Conservation (phyloP, 2,797 vertebrate genomes). For the Botia almorhae region DNA sequence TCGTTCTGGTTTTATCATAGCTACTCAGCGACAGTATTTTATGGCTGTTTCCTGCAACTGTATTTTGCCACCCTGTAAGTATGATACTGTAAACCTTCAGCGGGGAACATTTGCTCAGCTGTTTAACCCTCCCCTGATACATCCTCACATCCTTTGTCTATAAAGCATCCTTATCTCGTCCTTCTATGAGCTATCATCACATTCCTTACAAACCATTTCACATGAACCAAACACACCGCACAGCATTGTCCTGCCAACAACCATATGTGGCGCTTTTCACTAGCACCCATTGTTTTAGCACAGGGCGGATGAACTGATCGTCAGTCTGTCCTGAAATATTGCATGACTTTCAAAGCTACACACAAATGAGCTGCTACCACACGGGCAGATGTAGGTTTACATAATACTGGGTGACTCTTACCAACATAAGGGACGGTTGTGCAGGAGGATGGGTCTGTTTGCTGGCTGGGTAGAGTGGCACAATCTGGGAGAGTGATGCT, state of each 20-base stretch:
- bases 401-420: conserved; percentile 69
- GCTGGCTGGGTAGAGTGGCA: conserved; percentile 86
- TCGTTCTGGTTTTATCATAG: not conserved
- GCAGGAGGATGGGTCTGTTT: conserved; percentile 78
- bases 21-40: not conserved
- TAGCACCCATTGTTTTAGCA: conserved; percentile 27
- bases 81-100: conserved; percentile 1
- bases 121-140: conserved; percentile 5
- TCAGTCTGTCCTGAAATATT: conserved; percentile 24
- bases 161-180: conserved; percentile 26
- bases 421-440: conserved; percentile 88
- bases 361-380: not conserved
- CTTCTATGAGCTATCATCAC: conserved; percentile 16
- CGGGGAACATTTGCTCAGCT: conserved; percentile 46
- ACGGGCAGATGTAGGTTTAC: not conserved
- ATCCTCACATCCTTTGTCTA: conserved; percentile 16
- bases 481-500: conserved; percentile 83
- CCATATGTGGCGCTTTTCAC: not conserved
- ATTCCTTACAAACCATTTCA: conserved; percentile 34
- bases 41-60: not conserved
- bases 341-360: conserved; percentile 2
- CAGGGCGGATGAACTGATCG: not conserved
- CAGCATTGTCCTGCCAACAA: conserved; percentile 11
- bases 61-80: no score
- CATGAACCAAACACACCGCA: conserved; percentile 36